A percentile compares a stretch with the other conserved stretches of the same genome.
These are phyloP conservation scores for Spea multiplicata DNA, from an alignment of 2,113 vertebrate genomes.

Conservation along the genomic window DNA sequence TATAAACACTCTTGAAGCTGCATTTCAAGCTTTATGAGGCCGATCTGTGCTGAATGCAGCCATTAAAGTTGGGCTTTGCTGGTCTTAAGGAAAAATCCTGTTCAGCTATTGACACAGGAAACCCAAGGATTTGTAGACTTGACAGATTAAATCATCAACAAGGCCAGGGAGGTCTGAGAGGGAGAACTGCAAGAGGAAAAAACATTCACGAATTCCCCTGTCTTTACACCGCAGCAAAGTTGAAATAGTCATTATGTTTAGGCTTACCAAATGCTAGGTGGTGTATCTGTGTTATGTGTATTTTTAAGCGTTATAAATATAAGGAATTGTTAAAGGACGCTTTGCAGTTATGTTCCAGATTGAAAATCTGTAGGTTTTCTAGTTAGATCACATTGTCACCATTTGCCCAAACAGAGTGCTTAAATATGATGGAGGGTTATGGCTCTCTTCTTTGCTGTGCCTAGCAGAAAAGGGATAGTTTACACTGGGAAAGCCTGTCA, in stretches of 20 bases:
- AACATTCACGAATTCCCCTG: constrained; percentile 27
- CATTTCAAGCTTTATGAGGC: constrained; percentile 52
- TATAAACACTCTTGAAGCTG: constrained; percentile 30
- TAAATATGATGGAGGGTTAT: too few relatives aligned
- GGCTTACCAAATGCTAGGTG: constrained; percentile 9
- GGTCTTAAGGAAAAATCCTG: constrained; percentile 44
- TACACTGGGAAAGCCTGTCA: not conserved
- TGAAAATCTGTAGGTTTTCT: too few relatives aligned
- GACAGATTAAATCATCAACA: constrained; percentile 47
- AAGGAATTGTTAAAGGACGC: not conserved
- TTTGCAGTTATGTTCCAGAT: too few relatives aligned
- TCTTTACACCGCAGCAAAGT: constrained; percentile 27
- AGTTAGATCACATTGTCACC: too few relatives aligned
- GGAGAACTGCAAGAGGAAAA: constrained; percentile 28
- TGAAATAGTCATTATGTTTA: constrained; percentile 23
- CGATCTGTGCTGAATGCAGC: constrained; percentile 32
- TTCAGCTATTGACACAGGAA: constrained; percentile 47
- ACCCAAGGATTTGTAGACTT: constrained; percentile 46
- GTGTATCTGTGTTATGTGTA: constrained; percentile 13
- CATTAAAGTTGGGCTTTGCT: constrained; percentile 41
- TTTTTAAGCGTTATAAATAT: not conserved
- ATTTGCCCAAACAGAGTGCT: too few relatives aligned
- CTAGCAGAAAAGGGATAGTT: not conserved
- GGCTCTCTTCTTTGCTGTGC: not conserved
- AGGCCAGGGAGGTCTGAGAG: constrained; percentile 35